phyloP scores from a whole-genome alignment of 2,113 vertebrate genomes.

The Petroica traversi region DNA sequence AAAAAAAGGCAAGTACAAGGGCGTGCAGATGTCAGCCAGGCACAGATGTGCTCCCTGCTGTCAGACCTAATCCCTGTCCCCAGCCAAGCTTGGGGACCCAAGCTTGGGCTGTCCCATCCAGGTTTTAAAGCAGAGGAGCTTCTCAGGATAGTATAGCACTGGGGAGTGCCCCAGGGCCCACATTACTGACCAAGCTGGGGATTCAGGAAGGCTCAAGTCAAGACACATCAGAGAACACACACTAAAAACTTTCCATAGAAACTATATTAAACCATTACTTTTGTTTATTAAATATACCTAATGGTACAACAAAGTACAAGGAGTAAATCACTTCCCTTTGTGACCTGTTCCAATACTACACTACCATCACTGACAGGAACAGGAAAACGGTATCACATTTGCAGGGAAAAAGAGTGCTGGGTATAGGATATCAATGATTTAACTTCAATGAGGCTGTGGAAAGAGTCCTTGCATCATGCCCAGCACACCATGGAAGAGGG shows the following conservation, averaged over 20 bases:
- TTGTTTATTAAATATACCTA: neutral
- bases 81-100: neutral
- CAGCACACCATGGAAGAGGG: fast-evolving
- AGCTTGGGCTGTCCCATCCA: neutral
- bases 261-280: neutral
- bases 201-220: neutral
- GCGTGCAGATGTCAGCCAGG: neutral
- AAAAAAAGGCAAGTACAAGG: neutral
- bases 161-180: neutral
- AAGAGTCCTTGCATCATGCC: neutral
- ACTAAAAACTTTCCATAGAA: neutral
- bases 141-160: neutral
- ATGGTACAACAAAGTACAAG: neutral
- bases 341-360: neutral
- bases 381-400: neutral
- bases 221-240: neutral
- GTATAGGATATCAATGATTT: neutral
- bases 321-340: neutral
- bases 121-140: neutral
- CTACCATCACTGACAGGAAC: neutral
- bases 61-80: neutral
- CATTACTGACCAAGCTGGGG: neutral
- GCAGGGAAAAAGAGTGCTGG: neutral
- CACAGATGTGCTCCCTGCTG: neutral
- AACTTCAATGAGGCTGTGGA: neutral